Percentiles rank a stretch among this genome's conserved stretches.
Conservation (phyloP, 1,140 invertebrate genomes). For the Conopomorpha cramerella region DNA sequence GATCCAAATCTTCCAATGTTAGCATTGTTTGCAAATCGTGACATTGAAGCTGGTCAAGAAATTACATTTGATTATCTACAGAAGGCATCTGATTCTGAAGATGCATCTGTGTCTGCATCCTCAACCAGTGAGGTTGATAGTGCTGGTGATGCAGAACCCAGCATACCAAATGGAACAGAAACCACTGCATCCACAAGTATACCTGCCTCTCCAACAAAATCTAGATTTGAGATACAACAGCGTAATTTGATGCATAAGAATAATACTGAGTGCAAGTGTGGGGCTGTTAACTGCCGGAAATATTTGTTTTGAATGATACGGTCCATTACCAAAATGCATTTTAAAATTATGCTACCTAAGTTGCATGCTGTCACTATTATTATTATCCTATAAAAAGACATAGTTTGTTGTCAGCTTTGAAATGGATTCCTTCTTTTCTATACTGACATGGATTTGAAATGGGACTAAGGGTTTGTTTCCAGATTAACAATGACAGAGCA, state of each 20-base stretch:
- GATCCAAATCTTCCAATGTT: conserved; percentile 87
- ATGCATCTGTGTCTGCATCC: conserved; percentile 10
- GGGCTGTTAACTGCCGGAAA: conserved; percentile 66
- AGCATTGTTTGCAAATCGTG: conserved; percentile 81
- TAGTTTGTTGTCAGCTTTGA: too few relatives aligned
- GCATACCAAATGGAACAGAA: conserved; percentile 28
- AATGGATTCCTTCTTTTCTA: too few relatives aligned
- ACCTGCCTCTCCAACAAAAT: conserved; percentile 31
- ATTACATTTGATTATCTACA: conserved; percentile 90
- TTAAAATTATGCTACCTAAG: too few relatives aligned
- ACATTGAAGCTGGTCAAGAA: conserved; percentile 84
- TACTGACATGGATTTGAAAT: too few relatives aligned
- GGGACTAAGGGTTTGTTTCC: too few relatives aligned
- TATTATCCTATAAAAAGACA: too few relatives aligned
- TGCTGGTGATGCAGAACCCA: conserved; percentile 12
- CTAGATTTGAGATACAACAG: conserved; percentile 43
- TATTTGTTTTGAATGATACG: conserved; percentile 69
- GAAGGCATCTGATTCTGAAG: conserved; percentile 29
- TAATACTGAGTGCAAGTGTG: conserved; percentile 67
- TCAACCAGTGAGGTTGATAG: conserved; percentile 5
- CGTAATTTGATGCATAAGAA: conserved; percentile 34
- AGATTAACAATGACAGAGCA: too few relatives aligned
- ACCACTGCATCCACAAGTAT: conserved; percentile 17
- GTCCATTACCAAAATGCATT: too few relatives aligned
- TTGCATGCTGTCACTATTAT: too few relatives aligned